Percentiles rank a stretch among this genome's conserved stretches.
phyloP scores from a whole-genome alignment of 1,140 invertebrate species.

The Drosophila tropicalis region DNA sequence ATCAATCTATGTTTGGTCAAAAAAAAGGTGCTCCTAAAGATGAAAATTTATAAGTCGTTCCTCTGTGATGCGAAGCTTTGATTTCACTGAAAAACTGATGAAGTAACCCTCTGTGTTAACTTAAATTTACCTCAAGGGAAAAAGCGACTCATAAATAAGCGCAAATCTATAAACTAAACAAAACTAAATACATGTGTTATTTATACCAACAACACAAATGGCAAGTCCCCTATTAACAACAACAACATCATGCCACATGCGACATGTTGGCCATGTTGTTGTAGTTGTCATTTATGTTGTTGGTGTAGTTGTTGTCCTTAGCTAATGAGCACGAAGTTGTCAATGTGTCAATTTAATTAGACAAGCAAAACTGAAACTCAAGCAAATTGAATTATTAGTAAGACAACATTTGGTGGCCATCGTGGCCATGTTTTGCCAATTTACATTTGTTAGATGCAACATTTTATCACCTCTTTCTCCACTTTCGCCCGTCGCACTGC shows the following conservation, averaged over 20 bases:
- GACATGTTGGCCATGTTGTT: conserved; percentile 31
- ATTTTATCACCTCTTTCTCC: background rate
- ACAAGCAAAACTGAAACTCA: conserved; percentile 63
- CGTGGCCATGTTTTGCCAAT: conserved; percentile 1
- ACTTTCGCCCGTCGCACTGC: background rate
- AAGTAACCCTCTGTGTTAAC: background rate
- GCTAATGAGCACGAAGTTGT: conserved; percentile 81
- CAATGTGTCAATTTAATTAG: conserved; percentile 83
- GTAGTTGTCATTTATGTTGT: conserved; percentile 28
- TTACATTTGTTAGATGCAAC: conserved; percentile 10
- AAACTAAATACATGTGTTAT: conserved; percentile 68
- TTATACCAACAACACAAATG: conserved; percentile 39
- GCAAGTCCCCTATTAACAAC: conserved; percentile 13
- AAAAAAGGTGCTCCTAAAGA: no score
- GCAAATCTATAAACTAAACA: conserved; percentile 82
- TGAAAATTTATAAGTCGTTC: no score
- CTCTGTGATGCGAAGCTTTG: no score
- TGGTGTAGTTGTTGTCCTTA: conserved; percentile 44
- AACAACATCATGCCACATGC: conserved; percentile 28
- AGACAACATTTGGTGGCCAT: conserved; percentile 42
- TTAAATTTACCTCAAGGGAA: conserved; percentile 27
- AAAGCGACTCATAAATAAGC: conserved; percentile 69
- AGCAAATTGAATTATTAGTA: conserved; percentile 32
- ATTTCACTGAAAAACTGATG: background rate
- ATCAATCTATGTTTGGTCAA: no score